Base-by-base conservation (phyloP, 2,888 invertebrate species). In the Psylliodes chrysocephalus region DNA sequence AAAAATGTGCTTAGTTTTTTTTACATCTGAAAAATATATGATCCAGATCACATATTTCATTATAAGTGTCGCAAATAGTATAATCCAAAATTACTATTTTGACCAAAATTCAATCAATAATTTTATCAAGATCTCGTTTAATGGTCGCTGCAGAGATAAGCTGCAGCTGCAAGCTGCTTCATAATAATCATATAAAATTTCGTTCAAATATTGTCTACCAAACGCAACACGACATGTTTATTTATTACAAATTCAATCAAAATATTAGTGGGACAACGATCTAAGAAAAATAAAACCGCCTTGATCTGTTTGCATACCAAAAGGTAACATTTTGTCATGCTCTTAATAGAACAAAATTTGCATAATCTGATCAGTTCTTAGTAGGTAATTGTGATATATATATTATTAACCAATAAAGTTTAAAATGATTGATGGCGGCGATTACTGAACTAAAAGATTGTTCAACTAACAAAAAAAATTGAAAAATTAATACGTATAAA, bases 301-400 rank as follows among this genome's bases (percentile, higher is more conserved):
- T 56, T 56, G 55, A 56, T 42, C 55, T 46, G 44, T 17, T 56
- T 56, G 33, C 30, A 42, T 46, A 30, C 33, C 46, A 30, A 18
- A 56, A 44, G 40, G 28, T 12, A 38, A 40, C 38, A 53, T 53
- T 53, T 40, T 54, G 54, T 46, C 55, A 56, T 38, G 38, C 18
- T 56, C 44, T 53, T 30, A 12, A 30, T 18, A 46, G 33, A 33
- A 4, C 33, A 6, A 44, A 44, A 56, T 56, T 56, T 56, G 44
- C 55, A 56, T 56, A 56, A 25, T 44, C 33, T 44, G 33, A 44
- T 44, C 19, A 44, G 42, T 56, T 55, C 25, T 25, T 33, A 33
- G 22, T 22, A 22, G n/a, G 33, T 33, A 33, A 33, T 33, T 33
- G 33, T 33, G 8, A 25, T 4, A 5, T n/a, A n/a, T n/a, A n/a